These are phyloP conservation scores for Isotomurus palustris DNA, from an alignment of 2,888 invertebrate species.

Conservation along the genomic window DNA sequence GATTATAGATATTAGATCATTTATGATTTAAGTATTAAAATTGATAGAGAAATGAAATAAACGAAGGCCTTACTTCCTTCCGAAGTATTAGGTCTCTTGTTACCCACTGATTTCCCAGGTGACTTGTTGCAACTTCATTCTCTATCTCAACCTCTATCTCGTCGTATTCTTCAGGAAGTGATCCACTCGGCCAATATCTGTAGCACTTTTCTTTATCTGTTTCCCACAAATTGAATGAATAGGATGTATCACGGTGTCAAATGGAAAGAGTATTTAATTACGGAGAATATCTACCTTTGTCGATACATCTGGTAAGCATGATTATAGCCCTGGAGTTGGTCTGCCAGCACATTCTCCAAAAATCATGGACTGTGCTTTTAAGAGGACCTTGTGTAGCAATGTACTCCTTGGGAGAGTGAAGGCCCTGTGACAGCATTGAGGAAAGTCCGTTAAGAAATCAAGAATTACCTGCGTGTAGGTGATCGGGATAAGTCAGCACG, in stretches of 20 bases:
- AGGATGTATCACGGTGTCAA: too few species aligned
- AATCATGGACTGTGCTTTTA: constrained; percentile 94
- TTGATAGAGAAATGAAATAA: too few species aligned
- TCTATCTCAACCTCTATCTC: constrained; percentile 76
- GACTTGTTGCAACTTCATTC: not conserved
- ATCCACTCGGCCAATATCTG: constrained; percentile 95
- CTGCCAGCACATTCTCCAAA: constrained; percentile 99
- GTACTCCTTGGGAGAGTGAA: constrained; percentile 92
- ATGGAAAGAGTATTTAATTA: constrained; percentile 16
- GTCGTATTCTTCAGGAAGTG: constrained; percentile 90
- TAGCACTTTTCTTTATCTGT: constrained; percentile 73
- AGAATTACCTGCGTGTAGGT: not conserved
- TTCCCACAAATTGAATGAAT: not conserved
- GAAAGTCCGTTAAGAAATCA: not conserved
- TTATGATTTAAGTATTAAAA: too few species aligned
- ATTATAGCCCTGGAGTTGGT: constrained; percentile 93
- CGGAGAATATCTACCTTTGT: constrained; percentile 63
- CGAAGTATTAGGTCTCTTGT: not conserved
- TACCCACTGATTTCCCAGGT: not conserved
- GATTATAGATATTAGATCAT: too few species aligned
- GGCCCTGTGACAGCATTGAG: constrained; percentile 59
- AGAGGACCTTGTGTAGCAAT: constrained; percentile 97
- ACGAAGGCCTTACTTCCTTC: not conserved
- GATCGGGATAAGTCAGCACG: too few species aligned
- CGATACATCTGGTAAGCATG: constrained; percentile 94